phyloP scores from a whole-genome alignment of 2,113 vertebrate genomes.

The Camelus bactrianus region DNA sequence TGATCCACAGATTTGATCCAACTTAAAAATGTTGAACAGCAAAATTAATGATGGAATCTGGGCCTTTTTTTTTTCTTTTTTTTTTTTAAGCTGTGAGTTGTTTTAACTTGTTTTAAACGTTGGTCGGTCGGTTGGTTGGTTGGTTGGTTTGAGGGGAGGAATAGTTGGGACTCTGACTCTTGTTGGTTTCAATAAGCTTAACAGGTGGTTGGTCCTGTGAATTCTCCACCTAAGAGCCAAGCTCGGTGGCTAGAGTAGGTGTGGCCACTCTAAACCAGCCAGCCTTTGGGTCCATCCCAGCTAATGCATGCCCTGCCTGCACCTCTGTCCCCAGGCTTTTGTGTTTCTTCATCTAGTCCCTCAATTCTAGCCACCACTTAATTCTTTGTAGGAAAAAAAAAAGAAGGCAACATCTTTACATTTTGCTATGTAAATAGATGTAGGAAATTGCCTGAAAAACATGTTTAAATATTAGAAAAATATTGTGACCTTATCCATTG shows the following conservation, averaged over 20 bases:
- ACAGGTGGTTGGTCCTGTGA: neutral
- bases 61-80: neutral
- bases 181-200: neutral
- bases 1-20: neutral
- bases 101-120: constrained; percentile 23
- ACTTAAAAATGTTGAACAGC: neutral
- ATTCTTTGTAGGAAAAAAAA: neutral
- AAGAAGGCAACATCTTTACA: neutral
- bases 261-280: neutral
- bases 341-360: neutral
- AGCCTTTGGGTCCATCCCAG: neutral
- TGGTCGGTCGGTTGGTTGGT: neutral
- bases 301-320: neutral
- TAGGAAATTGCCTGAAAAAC: constrained; percentile 8
- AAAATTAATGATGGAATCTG: neutral
- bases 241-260: neutral
- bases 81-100: neutral
- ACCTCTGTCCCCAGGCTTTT: neutral
- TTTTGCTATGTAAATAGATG: constrained; percentile 16
- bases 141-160: neutral
- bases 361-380: neutral
- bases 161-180: neutral
- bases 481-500: neutral
- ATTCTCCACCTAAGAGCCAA: neutral
- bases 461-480: constrained; percentile 23